phyloP scores from a whole-genome alignment of 2,797 vertebrate species.

The Eremophila alpestris region DNA sequence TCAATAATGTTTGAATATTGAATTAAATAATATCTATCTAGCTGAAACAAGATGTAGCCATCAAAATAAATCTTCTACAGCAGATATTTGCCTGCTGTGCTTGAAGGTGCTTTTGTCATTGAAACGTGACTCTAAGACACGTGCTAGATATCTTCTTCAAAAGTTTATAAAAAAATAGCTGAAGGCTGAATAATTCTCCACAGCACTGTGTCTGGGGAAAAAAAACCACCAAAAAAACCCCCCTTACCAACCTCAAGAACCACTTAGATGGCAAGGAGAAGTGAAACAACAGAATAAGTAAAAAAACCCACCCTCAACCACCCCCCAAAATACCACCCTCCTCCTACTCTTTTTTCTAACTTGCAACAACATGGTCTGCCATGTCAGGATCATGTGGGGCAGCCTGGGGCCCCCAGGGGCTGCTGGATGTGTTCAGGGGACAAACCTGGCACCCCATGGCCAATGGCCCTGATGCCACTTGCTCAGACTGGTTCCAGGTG shows the following conservation, averaged over 20 bases:
- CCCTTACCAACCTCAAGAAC: not conserved
- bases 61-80: not conserved
- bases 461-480: not conserved
- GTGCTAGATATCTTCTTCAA: not conserved
- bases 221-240: not conserved
- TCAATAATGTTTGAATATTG: not conserved
- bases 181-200: slow-evolving; percentile 10
- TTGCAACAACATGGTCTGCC: not conserved
- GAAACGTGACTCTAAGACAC: not conserved
- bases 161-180: not conserved
- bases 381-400: not conserved
- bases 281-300: not conserved
- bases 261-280: not conserved
- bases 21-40: not conserved
- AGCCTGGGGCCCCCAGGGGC: rapidly evolving
- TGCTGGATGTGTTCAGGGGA: not conserved
- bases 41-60: not conserved
- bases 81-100: not conserved
- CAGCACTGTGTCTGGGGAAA: not conserved
- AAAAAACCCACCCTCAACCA: rapidly evolving
- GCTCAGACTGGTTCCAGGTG: not conserved
- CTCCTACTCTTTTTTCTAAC: not conserved
- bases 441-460: not conserved
- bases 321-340: not conserved
- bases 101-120: not conserved